Evolutionary conservation across 2,797 vertebrate genomes (phyloP), one percentile per base, ranked within the genome.

Genomic region (Spinibarbus caldwelli): DNA sequence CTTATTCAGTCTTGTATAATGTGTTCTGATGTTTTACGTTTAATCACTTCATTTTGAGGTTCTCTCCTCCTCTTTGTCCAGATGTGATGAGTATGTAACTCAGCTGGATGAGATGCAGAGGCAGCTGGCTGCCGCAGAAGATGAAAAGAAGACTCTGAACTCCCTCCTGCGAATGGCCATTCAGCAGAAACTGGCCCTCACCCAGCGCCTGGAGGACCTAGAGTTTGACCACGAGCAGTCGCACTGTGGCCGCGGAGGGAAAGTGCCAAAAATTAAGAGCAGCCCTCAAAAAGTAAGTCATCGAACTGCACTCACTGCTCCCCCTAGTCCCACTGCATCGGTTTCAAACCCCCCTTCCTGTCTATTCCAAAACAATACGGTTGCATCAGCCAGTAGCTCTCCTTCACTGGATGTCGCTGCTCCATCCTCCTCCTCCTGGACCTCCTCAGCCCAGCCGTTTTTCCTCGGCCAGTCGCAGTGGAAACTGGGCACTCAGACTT

Each of bases 131-230:
- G 98, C 98, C 2, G 98, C 98, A 0, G 98, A 99, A 93, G 98
- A 99, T n/a, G 98, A 99, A 95, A 99, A 99, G 94, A 99, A 99
- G 96, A 99, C 98, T 5, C 89, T 99, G 83, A 99, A 99, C 94
- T 99, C 97, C 82, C 96, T 99, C 90, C 95, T 99, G 78, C 96
- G 97, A 79, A 99, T 99, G 98, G 98, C 98, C 57, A 99, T 99
- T 92, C 98, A 99, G 93, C 98, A 99, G 95, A 99, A 99, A 90
- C 95, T 99, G 90, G 97, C 98, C 54, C 93, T 99, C 85, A 99
- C 98, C 10, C 98, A 99, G 88, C 95, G 98, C 3, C 93, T 99
- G 90, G 98, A 99, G 92, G 98, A 99, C 91, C 96, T 99, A 94
- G 98, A 99, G 94, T 99, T 99, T 43, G 98, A 99, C 94, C 95